A percentile compares a stretch with the other conserved stretches of the same genome.
phyloP scores from a whole-genome alignment of 2,113 vertebrate genomes.

The Atrichornis clamosus region DNA sequence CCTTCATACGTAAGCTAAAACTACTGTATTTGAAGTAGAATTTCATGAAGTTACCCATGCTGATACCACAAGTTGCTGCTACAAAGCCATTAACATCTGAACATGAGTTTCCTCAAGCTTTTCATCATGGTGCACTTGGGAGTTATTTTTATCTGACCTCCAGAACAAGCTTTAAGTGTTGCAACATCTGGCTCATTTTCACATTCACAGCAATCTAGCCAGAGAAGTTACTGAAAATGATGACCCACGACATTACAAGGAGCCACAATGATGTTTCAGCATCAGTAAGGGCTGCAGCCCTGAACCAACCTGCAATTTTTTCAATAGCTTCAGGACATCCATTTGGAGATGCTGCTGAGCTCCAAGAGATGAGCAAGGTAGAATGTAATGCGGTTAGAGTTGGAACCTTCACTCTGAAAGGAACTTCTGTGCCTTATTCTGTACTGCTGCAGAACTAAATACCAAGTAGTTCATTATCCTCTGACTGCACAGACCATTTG shows the following conservation, averaged over 20 bases:
- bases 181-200: neutral
- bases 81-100: neutral
- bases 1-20: neutral
- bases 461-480: neutral
- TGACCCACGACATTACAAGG: neutral
- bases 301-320: neutral
- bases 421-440: neutral
- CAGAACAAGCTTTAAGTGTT: neutral
- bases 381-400: neutral
- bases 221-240: neutral
- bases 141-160: neutral
- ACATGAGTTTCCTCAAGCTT: neutral
- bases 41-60: rapidly evolving
- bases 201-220: neutral
- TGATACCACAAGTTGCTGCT: neutral
- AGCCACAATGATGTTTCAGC: neutral
- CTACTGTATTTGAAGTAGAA: neutral
- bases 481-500: neutral
- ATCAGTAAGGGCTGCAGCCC: neutral
- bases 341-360: neutral
- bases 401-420: neutral
- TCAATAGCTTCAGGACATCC: neutral
- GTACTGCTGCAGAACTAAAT: neutral
- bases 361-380: neutral
- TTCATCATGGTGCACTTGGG: neutral